Base-by-base conservation (phyloP, 1,140 invertebrate genomes). In the Portunus trituberculatus region DNA sequence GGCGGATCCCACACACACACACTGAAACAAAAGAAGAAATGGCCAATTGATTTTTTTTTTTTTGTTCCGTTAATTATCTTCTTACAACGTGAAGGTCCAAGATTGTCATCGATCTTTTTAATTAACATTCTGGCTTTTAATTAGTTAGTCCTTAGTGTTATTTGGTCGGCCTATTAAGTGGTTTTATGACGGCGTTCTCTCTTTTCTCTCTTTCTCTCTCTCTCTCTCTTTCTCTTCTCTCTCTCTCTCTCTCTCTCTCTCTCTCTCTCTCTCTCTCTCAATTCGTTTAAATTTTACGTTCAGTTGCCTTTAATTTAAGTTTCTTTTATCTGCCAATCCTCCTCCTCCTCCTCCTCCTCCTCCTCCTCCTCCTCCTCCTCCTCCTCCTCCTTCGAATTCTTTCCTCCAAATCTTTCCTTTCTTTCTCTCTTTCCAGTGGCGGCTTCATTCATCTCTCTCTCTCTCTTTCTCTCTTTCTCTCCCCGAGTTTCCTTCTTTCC, bases 141-240 rank as follows among this genome's bases (percentile, higher is more conserved):
- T n/a, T 59, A 90, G 7, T 46, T 45, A 32, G 14, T 48, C 39
- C n/a, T 20, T 20, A 14, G 3, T 92, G 20, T 92, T n/a, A 31
- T 6, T 39, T 39, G 39, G 39, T 39, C 39, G 1, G 39, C 39
- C 39, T 6, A 39, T 39, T 39, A 39, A 39, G 39, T 6, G 3
- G 52, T 59, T 59, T 59, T 59, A 20, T 59, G 52, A 8, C 28
- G 52, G 76, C 91, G n/a, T 28, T 92, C 91, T 92, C 91, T 92
- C 52, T 76, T 28, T 52, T 76, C 91, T 76, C 52, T 76, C 91
- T 29, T 52, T 91, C 89, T 52, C 46, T 91, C 89, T 91, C 89
- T 91, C 45, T 52, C 45, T n/a, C 46, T 25, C 16, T 52, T 14
- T 52, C 89, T 52, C 45, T 52, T 67, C 48, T 67, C n/a, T 76